Evolutionary conservation across 2,888 invertebrate genomes (phyloP), one percentile per base, ranked within the genome.

Genomic region (Apamea monoglypha): DNA sequence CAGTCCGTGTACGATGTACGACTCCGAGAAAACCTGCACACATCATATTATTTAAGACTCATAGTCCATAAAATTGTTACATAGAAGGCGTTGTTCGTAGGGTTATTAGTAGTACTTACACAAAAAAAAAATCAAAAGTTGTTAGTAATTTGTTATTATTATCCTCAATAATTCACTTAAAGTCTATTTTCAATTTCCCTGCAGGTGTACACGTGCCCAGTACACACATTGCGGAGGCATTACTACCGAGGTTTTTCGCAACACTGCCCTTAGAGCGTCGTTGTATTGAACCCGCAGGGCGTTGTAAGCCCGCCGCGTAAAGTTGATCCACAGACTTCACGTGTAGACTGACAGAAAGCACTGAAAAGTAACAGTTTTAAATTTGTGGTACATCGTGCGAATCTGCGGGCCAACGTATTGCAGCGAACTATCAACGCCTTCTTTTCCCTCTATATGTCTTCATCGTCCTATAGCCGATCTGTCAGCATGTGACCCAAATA

Each of bases 1-100:
- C 12, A 89, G 40, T 0, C 93, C 92, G 76, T 90, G 91, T 80
- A 90, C 88, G 50, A 94, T 90, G 88, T 92, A 93, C 4, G 93
- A 93, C 4, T 80, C 74, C 1, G 91, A 92, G 75, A 93, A 91
- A 6, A 91, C 83, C 95, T 95, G 40, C 40, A 64, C 40, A 50
- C 7, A 69, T 29, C 29, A 69, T 50, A 32, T 21, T 21, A 64
- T 69, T 50, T 29, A 7, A 18, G 21, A 53, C 53, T 21, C 7
- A 53, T 21, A 53, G 53, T 21, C 8, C 40, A 40, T 44, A 40
- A 67, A 44, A 67, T 44, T 44, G 66, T 67, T n/a, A 67, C 67
- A 29, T 63, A n/a, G 25, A 67, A 18, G n/a, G 36, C 64, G 36
- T n/a, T 16, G 36, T n/a, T 16, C 25, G 25, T 16, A 66, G 8